These are phyloP conservation scores for Camptogramma bilineatum DNA, from an alignment of 2,888 invertebrate genomes.

Conservation along the genomic window DNA sequence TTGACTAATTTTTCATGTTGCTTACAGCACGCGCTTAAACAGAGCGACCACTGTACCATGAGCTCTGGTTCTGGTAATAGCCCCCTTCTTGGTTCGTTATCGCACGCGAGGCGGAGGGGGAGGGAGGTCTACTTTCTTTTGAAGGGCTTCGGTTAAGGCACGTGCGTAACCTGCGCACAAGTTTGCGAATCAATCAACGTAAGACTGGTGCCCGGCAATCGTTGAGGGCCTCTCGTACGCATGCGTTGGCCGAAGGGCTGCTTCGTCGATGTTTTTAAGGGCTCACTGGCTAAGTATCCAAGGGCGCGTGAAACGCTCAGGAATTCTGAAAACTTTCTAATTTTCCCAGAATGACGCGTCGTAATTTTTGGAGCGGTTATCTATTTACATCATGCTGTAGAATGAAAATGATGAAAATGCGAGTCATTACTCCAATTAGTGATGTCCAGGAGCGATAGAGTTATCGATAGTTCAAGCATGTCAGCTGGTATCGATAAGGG, in stretches of 20 bases:
- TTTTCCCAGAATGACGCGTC: conserved; percentile 5
- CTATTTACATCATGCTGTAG: conserved; percentile 10
- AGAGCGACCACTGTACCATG: conserved; percentile 49
- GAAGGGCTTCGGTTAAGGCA: conserved; percentile 65
- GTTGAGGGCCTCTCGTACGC: conserved; percentile 61
- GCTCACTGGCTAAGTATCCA: conserved; percentile 36
- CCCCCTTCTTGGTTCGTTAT: not conserved
- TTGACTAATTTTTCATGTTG: conserved; percentile 55
- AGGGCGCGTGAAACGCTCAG: conserved; percentile 25
- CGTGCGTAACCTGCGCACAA: conserved; percentile 72
- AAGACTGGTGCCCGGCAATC: conserved; percentile 70
- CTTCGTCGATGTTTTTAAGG: conserved; percentile 42
- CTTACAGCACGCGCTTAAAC: conserved; percentile 55
- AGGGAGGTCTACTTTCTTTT: conserved; percentile 54
- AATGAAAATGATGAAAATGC: conserved; percentile 6
- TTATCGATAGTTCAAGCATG: conserved; percentile 23
- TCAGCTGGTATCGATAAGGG: conserved; percentile 19
- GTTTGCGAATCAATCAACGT: conserved; percentile 82
- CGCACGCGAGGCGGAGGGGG: not conserved
- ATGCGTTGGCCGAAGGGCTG: conserved; percentile 73
- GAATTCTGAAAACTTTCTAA: conserved; percentile 15
- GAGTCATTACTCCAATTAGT: not conserved
- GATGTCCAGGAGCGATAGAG: conserved; percentile 5
- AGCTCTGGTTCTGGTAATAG: conserved; percentile 48
- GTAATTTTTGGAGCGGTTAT: not conserved